Percentiles rank a stretch among this genome's conserved stretches.
Evolutionary conservation across 2,113 vertebrate species (phyloP).

Genomic region (Tragelaphus buxtoni): DNA sequence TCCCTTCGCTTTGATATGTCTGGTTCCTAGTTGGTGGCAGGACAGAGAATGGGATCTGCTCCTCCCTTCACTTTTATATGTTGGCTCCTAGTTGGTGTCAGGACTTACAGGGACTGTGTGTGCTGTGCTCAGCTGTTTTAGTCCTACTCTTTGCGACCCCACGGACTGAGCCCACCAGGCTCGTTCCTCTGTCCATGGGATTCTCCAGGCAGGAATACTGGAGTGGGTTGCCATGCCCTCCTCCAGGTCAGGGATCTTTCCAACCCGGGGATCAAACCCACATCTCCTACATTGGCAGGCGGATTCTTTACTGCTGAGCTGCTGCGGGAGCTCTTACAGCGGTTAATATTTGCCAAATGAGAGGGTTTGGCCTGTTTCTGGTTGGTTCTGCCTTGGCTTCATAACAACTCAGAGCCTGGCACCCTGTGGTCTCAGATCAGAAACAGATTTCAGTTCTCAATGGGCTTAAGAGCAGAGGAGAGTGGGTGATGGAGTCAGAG

Average conservation of each 20-base stretch:
- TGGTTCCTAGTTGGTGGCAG: neutral
- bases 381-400: neutral
- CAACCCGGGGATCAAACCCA: neutral
- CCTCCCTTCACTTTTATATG: accelerated
- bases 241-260: neutral
- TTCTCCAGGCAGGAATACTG: neutral
- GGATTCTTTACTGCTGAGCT: neutral
- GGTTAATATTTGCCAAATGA: neutral
- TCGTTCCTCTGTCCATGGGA: neutral
- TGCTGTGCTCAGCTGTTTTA: neutral
- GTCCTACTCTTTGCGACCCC: neutral
- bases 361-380: neutral
- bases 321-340: neutral
- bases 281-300: neutral
- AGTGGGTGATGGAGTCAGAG: neutral
- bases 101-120: neutral
- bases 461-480: neutral
- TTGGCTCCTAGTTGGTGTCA: neutral
- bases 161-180: accelerated
- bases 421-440: neutral
- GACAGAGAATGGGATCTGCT: no score
- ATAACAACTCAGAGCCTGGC: neutral
- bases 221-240: neutral
- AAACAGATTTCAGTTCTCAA: neutral
- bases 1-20: accelerated